phyloP scores from a whole-genome alignment of 2,888 invertebrate species.

The Notodonta dromedarius region DNA sequence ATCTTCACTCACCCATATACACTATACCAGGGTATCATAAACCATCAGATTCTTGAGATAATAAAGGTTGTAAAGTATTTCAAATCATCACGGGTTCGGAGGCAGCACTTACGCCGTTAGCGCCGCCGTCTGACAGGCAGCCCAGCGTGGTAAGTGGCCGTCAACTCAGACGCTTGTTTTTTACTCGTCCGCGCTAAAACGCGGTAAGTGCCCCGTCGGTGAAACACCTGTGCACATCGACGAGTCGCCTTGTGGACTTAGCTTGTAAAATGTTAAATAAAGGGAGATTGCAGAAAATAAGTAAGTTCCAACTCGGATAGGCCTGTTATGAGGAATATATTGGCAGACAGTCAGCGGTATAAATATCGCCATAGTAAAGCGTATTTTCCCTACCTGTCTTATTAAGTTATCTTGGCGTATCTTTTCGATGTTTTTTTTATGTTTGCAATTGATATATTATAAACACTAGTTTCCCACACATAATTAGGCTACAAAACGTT shows the following conservation, averaged over 20 bases:
- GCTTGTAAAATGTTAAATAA: neutral
- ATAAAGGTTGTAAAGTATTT: neutral
- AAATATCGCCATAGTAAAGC: too few species aligned
- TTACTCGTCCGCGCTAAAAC: constrained; percentile 27
- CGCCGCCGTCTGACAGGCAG: constrained; percentile 13
- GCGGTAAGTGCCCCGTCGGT: constrained; percentile 26
- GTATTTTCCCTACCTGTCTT: too few species aligned
- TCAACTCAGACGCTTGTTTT: constrained; percentile 14
- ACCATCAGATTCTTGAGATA: neutral
- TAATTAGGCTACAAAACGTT: too few species aligned
- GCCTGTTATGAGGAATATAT: too few species aligned
- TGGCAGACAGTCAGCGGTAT: too few species aligned
- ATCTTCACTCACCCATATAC: too few species aligned
- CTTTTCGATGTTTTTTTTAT: too few species aligned
- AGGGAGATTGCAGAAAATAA: too few species aligned
- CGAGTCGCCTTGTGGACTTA: neutral
- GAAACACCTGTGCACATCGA: constrained; percentile 24
- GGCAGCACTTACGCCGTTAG: constrained; percentile 16
- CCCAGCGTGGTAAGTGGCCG: constrained; percentile 24
- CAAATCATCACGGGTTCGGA: neutral
- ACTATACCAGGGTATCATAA: neutral
- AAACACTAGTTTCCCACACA: too few species aligned
- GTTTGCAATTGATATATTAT: too few species aligned
- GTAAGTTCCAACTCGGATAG: too few species aligned
- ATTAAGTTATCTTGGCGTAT: too few species aligned